Base-by-base conservation (phyloP, 2,888 invertebrate genomes). In the Byasa hedistus region DNA sequence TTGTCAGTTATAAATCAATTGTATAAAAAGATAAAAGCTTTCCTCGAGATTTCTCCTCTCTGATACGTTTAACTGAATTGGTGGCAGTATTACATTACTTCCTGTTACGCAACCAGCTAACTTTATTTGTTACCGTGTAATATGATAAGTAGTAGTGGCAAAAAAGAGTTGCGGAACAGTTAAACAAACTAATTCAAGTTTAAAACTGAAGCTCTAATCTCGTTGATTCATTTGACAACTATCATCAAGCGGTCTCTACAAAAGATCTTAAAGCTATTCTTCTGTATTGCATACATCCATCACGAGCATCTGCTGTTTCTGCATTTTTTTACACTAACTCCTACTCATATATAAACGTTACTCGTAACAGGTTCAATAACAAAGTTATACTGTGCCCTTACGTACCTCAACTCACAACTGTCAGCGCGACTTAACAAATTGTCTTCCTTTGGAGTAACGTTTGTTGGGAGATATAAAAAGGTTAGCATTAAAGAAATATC, bases 21-120 rank as follows among this genome's bases (percentile, higher is more conserved):
- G 65, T 56, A 48, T 61, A 61, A 66, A 65, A 66, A 66, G 65
- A 66, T 66, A 66, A 66, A 66, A 66, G 65, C 61, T 52, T 66
- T 57, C 57, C 59, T 51, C 12, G 48, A 55, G 65, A 65, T 60
- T 60, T 55, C 56, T 56, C 19, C n/a, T 21, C 12, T 48, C 44
- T 65, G 24, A 44, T 64, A 65, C 54, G 21, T 44, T 55, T 39
- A 32, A 65, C 27, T 65, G 39, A 17, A 60, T 65, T 56, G 60
- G 36, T 22, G 57, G 58, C 58, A n/a, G 58, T 58, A 64, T 36
- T 54, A 61, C 57, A 24, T 52, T 58, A 58, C 23, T 58, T 63
- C 32, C 51, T 63, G 63, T 63, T 63, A 63, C 63, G 7, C 21
- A 19, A 23, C 15, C 39, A 15, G 15, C 39, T 39, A 39, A 39